Evolutionary conservation across 2,113 vertebrate genomes (phyloP), one percentile per base, ranked within the genome.

Genomic region (Neotragus pygmaeus): DNA sequence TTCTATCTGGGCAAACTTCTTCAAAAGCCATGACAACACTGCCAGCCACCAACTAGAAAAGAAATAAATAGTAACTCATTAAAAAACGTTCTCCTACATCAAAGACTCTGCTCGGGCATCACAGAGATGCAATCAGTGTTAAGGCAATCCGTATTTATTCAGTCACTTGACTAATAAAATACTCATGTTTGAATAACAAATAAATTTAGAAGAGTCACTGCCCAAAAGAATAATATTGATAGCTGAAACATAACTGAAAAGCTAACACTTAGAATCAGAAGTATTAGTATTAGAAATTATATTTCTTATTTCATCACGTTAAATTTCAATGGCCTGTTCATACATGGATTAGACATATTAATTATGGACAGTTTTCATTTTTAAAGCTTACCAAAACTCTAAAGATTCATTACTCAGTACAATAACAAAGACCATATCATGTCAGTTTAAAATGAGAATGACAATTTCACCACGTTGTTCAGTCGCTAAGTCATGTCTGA

Each of bases 1-100:
- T 99, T 98, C 99, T 99, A 53, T 99, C 99, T 0, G 99, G 99
- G 98, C 99, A 99, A 39, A 99, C 99, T 97, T 99, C 99, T 96
- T 99, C 99, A 98, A 99, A 99, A 27, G 99, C 99, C 99, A 99
- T 99, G 94, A 99, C 99, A 97, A 99, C 99, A 8, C 99, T 99
- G 81, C 99, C 99, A 87, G 99, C 99, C 92, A 99, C 99, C 57
- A 99, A 98, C 99, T 99, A 98, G 36, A 98, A 98, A 97, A 98
- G 92, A 98, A 98, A 97, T 94, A 77, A 96, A 97, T n/a, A 98
- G 92, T 73, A 64, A 98, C 82, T 97, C 62, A 91, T 96, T 98
- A 95, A 98, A 91, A 92, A 87, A 75, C 6, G 47, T 58, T 78
- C 82, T 73, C 43, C n/a, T 14, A 3, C 47, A 93, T 25, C 86